These are phyloP conservation scores for Cinara cedri DNA, from an alignment of 2,888 invertebrate species.

Conservation along the genomic window DNA sequence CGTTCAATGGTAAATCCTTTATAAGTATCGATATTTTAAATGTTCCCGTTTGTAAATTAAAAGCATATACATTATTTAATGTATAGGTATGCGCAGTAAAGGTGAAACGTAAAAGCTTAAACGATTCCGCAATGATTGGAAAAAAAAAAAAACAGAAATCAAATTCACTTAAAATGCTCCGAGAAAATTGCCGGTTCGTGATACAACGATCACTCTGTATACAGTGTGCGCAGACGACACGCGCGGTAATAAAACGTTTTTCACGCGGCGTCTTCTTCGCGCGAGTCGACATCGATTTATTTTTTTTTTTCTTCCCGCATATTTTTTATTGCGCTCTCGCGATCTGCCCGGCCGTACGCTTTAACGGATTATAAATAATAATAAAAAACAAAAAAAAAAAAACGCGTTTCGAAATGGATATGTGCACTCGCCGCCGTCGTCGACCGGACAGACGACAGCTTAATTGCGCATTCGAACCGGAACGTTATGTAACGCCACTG, in stretches of 20 bases:
- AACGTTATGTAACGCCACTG: slow-evolving; percentile 30
- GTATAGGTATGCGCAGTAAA: too few relatives aligned
- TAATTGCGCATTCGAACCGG: slow-evolving; percentile 21
- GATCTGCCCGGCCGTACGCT: too few relatives aligned
- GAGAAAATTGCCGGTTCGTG: too few relatives aligned
- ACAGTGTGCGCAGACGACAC: not conserved
- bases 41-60: too few relatives aligned
- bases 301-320: not conserved
- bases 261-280: slow-evolving; percentile 12
- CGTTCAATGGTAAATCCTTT: too few relatives aligned
- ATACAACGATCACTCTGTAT: too few relatives aligned
- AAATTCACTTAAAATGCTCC: too few relatives aligned
- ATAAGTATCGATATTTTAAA: too few relatives aligned
- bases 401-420: slow-evolving; percentile 34
- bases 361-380: slow-evolving; percentile 4
- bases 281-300: not conserved
- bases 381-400: not conserved
- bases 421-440: not conserved
- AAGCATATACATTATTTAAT: too few relatives aligned
- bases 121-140: too few relatives aligned
- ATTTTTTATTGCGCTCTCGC: not conserved
- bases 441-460: slow-evolving; percentile 17
- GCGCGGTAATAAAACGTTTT: not conserved
- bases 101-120: too few relatives aligned
- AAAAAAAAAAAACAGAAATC: too few relatives aligned